Percentiles rank a stretch among this genome's conserved stretches.
Conservation (phyloP, 64 coral and sea anemone genomes). For the Hydrozoanthus tunicans region DNA sequence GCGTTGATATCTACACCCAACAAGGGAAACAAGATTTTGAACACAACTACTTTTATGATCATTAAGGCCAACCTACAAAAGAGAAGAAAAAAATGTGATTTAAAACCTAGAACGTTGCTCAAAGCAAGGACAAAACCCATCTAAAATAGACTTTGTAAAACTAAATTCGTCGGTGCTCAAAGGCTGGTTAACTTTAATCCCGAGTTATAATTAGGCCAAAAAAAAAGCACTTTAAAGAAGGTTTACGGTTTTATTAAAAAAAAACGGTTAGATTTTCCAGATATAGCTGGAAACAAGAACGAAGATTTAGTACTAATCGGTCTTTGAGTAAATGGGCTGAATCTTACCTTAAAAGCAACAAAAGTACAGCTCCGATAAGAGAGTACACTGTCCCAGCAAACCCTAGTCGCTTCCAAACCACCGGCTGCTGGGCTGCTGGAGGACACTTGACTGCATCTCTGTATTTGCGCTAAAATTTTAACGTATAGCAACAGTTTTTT, state of each 20-base stretch:
- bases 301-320: too few relatives aligned
- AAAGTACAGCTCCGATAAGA: not conserved
- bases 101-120: too few relatives aligned
- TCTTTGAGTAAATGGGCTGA: too few relatives aligned
- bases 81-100: not conserved
- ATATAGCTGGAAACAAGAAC: too few relatives aligned
- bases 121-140: not conserved
- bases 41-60: not conserved
- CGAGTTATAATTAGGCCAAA: too few relatives aligned
- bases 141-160: too few relatives aligned
- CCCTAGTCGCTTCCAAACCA: not conserved
- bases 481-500: not conserved
- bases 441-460: slow-evolving; percentile 29
- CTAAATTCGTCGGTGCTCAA: too few relatives aligned
- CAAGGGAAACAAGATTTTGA: slow-evolving; percentile 34
- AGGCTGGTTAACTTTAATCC: too few relatives aligned
- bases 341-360: slow-evolving; percentile 26
- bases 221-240: too few relatives aligned
- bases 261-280: too few relatives aligned
- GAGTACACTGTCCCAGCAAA: not conserved
- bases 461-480: slow-evolving; percentile 41
- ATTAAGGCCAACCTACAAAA: not conserved
- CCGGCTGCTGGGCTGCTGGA: slow-evolving; percentile 3
- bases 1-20: slow-evolving; percentile 20
- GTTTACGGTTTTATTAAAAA: too few relatives aligned